Evolutionary conservation across 2,888 invertebrate species (phyloP), one percentile per base, ranked within the genome.

Genomic region (Ichneumoninae sp.): DNA sequence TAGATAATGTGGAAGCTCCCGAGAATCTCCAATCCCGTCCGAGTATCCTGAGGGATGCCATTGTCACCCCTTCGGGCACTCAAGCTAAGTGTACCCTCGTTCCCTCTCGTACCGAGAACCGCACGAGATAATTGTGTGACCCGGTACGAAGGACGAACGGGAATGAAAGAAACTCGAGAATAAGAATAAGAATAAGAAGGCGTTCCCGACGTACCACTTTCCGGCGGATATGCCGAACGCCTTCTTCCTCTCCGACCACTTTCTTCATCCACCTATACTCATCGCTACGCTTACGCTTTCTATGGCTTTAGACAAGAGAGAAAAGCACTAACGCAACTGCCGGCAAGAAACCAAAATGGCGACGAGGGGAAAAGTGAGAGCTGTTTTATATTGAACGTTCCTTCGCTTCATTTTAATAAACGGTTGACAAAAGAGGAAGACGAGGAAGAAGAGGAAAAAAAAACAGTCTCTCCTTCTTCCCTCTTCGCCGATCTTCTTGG

Each of bases 171-270:
- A 73, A 77, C 36, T 57, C 22, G 65, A 79, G 68, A 74, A 57
- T 71, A 57, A 47, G 44, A 47, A 54, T 68, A 50, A 54, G 30
- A 26, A 73, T n/a, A 69, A 52, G 52, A 75, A 65, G 33, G 63
- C 63, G 75, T 69, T 3, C 33, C 60, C 44, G 44, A 54, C 52
- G 52, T 63, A 47, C 73, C 78, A 83, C 83, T 83, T 83, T 80
- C 71, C 83, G 80, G 76, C 83, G 80, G 80, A 83, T 76, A 50
- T 54, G 79, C 66, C 75, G 36, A 71, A 80, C 83, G 83, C 83
- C 83, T 80, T 76, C 83, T 83, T 83, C 75, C 83, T 83, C 66
- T 60, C 66, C 26, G 52, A 63, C 79, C 70, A 65, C 79, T 79
- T 71, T 79, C 70, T 47, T 60, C 50, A n/a, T 6, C 8, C 36